Base-by-base conservation (phyloP, 2,888 invertebrate genomes). In the Aricia artaxerxes region DNA sequence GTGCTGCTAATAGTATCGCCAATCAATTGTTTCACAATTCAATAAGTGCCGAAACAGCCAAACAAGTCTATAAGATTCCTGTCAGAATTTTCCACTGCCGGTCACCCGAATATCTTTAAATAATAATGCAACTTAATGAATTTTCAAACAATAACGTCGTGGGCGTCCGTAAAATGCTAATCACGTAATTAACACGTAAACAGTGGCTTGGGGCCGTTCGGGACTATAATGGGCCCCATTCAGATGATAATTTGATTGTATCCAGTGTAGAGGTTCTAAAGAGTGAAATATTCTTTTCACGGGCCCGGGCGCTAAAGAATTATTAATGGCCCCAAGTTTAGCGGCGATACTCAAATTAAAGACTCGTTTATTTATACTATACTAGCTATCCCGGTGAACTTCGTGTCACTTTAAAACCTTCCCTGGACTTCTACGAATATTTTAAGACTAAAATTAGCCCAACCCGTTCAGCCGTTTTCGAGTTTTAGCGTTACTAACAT, bases 171-270 rank as follows among this genome's bases (percentile, higher is more conserved):
- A 13, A 61, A 73, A 77, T 72, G 72, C 60, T 49, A 73, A 73
- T 79, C 11, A 77, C 38, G 38, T 73, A 53, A 79, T 79, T 80
- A 75, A 80, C 80, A 77, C 79, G 80, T 78, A 81, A 81, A 90
- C 88, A 90, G 88, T 85, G 83, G 82, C 86, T 85, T 84, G 87
- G 88, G 88, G 88, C 86, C 88, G 87, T 88, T 90, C 87, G 88
- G 85, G 88, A 86, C 86, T 89, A 86, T 88, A 90, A 91, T 88
- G 87, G 84, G 84, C 84, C 85, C 85, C 88, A 90, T 92, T 92
- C 90, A 92, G 89, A 92, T 92, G 92, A 90, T 92, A 93, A 93
- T 92, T 91, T 90, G 90, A 92, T 92, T 92, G 91, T 91, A 90
- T 90, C 89, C 91, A 89, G 89, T 91, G 91, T 89, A 82, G 82